Percentiles rank a stretch among this genome's conserved stretches.
phyloP scores from a whole-genome alignment of 2,797 vertebrate species.

The Falco biarmicus region DNA sequence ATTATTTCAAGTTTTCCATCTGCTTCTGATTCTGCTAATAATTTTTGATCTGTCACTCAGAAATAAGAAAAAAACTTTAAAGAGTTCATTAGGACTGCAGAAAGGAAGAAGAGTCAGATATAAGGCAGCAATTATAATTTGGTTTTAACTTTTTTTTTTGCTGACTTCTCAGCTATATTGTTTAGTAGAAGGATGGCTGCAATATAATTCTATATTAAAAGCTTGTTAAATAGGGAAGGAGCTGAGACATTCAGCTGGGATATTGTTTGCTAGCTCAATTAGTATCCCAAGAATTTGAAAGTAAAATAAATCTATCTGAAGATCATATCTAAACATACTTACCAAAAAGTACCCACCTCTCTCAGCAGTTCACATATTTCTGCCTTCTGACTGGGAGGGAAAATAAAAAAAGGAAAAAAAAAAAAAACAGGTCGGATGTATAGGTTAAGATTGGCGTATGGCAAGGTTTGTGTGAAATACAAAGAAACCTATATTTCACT shows the following conservation, averaged over 20 bases:
- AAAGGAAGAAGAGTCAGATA: slow-evolving; percentile 41
- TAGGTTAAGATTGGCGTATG: slow-evolving; percentile 36
- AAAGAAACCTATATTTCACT: slow-evolving; percentile 64
- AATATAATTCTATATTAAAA: slow-evolving; percentile 20
- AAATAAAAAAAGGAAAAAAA: neutral
- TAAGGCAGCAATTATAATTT: slow-evolving; percentile 29
- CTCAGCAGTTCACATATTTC: slow-evolving; percentile 41
- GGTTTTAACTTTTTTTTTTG: slow-evolving; percentile 28
- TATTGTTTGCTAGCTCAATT: slow-evolving; percentile 41
- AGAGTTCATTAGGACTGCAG: slow-evolving; percentile 40
- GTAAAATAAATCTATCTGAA: slow-evolving; percentile 52
- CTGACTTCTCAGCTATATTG: slow-evolving; percentile 45
- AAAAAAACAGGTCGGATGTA: slow-evolving; percentile 1
- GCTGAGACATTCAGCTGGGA: slow-evolving; percentile 5
- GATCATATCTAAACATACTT: slow-evolving; percentile 65
- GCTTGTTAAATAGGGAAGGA: slow-evolving; percentile 29
- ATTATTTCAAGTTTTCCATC: slow-evolving; percentile 45
- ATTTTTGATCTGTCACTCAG: slow-evolving; percentile 56
- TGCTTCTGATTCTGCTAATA: slow-evolving; percentile 64
- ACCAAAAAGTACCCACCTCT: slow-evolving; percentile 55
- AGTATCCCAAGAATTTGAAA: slow-evolving; percentile 49
- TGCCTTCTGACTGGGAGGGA: slow-evolving; percentile 37
- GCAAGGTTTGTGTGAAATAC: slow-evolving; percentile 43
- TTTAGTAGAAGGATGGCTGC: slow-evolving; percentile 23
- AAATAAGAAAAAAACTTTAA: slow-evolving; percentile 55